Percentiles rank a stretch among this genome's conserved stretches.
phyloP scores from a whole-genome alignment of 2,888 invertebrate genomes.

The Acanthosepion lycidas region DNA sequence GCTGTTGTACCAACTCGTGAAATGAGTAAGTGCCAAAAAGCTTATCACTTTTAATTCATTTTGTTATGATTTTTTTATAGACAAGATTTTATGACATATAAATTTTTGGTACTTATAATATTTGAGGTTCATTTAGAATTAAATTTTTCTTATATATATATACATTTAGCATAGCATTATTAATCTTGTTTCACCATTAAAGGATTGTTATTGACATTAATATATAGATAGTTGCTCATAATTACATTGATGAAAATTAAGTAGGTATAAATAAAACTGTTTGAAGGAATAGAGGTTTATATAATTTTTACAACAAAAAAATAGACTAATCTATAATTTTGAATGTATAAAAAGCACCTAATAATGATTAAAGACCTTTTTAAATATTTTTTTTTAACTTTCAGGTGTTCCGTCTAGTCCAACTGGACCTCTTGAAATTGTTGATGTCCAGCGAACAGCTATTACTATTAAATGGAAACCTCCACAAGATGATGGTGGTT shows the following conservation, averaged over 20 bases:
- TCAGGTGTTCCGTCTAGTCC: slow-evolving; percentile 63
- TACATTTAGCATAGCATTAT: neutral
- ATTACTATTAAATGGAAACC: slow-evolving; percentile 67
- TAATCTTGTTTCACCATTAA: too few species aligned
- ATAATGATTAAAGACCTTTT: neutral
- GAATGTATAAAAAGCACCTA: neutral
- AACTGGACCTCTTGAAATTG: slow-evolving; percentile 61
- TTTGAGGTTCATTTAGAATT: neutral
- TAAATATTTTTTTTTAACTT: slow-evolving; percentile 35
- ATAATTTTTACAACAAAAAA: too few species aligned
- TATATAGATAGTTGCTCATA: too few species aligned
- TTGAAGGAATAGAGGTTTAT: too few species aligned
- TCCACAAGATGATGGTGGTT: slow-evolving; percentile 68
- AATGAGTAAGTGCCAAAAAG: slow-evolving; percentile 58
- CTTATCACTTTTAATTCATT: neutral
- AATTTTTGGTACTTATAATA: neutral
- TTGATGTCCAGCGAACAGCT: slow-evolving; percentile 55
- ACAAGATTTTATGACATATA: too few species aligned
- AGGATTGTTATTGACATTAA: too few species aligned
- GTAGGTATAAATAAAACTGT: too few species aligned
- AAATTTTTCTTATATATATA: neutral
- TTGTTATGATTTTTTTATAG: neutral
- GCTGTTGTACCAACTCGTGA: slow-evolving; percentile 66
- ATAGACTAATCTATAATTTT: too few species aligned
- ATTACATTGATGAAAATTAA: too few species aligned